Evolutionary conservation across 2,797 vertebrate species (phyloP).

Genomic region (Valencia hispanica): DNA sequence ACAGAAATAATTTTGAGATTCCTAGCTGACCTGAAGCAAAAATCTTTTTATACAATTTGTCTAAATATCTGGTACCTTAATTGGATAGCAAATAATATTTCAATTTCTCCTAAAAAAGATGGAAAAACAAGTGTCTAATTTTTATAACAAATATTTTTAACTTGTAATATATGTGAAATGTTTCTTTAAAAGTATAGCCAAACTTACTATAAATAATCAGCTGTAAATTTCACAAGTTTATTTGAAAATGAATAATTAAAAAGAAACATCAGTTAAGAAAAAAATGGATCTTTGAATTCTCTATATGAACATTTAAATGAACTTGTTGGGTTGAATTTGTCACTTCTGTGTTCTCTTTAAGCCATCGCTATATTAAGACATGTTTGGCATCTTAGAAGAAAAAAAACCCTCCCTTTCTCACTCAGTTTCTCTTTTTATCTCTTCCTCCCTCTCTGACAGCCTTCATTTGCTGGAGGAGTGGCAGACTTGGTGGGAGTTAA

Average conservation of each 20-base stretch:
- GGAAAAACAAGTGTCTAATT: neutral
- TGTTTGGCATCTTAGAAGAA: conserved; percentile 81
- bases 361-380: conserved; percentile 75
- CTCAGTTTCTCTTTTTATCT: conserved; percentile 43
- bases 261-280: neutral
- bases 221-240: neutral
- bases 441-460: conserved; percentile 75
- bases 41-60: neutral
- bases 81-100: neutral
- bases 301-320: neutral
- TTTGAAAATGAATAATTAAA: neutral
- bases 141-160: neutral
- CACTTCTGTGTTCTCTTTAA: conserved; percentile 57
- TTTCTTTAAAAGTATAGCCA: neutral
- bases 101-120: neutral
- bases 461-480: conserved; percentile 83
- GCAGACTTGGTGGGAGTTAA: conserved; percentile 86
- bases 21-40: neutral
- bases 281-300: neutral
- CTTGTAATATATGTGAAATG: neutral
- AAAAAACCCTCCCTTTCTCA: conserved; percentile 34
- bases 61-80: neutral
- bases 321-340: conserved; percentile 61
- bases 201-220: neutral
- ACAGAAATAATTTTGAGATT: neutral